phyloP scores from a whole-genome alignment of 2,888 invertebrate genomes.

The Lochmaea crataegi region DNA sequence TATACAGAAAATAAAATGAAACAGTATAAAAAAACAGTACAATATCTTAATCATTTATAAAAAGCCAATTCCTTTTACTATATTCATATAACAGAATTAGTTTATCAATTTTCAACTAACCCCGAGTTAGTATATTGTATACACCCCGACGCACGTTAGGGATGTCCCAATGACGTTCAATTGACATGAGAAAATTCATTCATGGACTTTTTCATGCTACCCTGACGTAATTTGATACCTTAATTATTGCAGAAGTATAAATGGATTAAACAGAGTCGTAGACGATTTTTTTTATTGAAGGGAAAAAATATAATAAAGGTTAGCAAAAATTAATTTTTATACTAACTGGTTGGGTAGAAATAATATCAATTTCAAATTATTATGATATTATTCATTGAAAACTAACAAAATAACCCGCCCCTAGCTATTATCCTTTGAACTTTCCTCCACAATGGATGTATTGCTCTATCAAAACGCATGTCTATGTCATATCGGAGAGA shows the following conservation, averaged over 20 bases:
- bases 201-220: slow-evolving; percentile 42
- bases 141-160: slow-evolving; percentile 30
- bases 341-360: neutral
- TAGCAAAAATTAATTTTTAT: too few species aligned
- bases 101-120: slow-evolving; percentile 29
- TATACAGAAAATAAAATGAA: too few species aligned
- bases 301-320: too few species aligned
- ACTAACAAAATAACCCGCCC: slow-evolving; percentile 5
- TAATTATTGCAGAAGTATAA: slow-evolving; percentile 44
- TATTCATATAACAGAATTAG: slow-evolving; percentile 1
- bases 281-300: too few species aligned
- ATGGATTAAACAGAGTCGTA: neutral
- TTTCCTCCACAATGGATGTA: slow-evolving; percentile 11
- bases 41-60: too few species aligned
- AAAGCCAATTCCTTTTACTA: too few species aligned
- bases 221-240: slow-evolving; percentile 56
- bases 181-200: slow-evolving; percentile 57
- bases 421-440: slow-evolving; percentile 3
- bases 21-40: too few species aligned
- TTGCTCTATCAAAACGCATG: slow-evolving; percentile 27
- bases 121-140: neutral
- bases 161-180: slow-evolving; percentile 51
- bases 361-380: neutral
- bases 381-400: slow-evolving; percentile 9
- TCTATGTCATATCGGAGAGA: slow-evolving; percentile 17